These are phyloP conservation scores for Carabus problematicus DNA, from an alignment of 2,888 invertebrate genomes.

Conservation along the genomic window DNA sequence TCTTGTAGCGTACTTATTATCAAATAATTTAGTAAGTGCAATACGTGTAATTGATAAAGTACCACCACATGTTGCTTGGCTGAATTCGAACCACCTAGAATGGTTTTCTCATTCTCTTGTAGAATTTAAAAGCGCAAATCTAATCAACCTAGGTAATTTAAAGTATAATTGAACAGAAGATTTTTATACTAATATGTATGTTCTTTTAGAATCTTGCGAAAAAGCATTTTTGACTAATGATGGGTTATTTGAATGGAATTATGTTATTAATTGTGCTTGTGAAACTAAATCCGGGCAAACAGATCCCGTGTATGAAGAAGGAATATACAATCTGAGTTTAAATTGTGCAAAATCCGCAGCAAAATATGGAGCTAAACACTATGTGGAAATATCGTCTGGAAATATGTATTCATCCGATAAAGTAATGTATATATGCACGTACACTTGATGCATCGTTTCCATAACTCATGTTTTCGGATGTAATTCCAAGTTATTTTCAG, in stretches of 20 bases:
- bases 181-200: slow-evolving; percentile 4
- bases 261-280: slow-evolving; percentile 89
- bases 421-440: slow-evolving; percentile 56
- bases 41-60: slow-evolving; percentile 91
- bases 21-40: slow-evolving; percentile 75
- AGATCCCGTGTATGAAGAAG: slow-evolving; percentile 90
- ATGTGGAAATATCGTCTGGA: slow-evolving; percentile 86
- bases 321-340: slow-evolving; percentile 80
- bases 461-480: too few relatives aligned
- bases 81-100: slow-evolving; percentile 76
- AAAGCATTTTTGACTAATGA: slow-evolving; percentile 73
- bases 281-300: slow-evolving; percentile 90
- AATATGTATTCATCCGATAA: slow-evolving; percentile 83
- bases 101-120: slow-evolving; percentile 78
- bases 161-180: slow-evolving; percentile 11
- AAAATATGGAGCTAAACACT: slow-evolving; percentile 70
- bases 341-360: slow-evolving; percentile 85
- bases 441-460: too few relatives aligned
- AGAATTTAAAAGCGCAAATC: slow-evolving; percentile 90
- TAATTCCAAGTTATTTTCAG: too few relatives aligned
- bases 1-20: slow-evolving; percentile 80
- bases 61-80: slow-evolving; percentile 91
- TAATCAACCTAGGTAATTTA: slow-evolving; percentile 80
- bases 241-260: slow-evolving; percentile 68
- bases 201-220: slow-evolving; percentile 76